Evolutionary conservation across 2,113 vertebrate genomes (phyloP).

Genomic region (Salminus brasiliensis): DNA sequence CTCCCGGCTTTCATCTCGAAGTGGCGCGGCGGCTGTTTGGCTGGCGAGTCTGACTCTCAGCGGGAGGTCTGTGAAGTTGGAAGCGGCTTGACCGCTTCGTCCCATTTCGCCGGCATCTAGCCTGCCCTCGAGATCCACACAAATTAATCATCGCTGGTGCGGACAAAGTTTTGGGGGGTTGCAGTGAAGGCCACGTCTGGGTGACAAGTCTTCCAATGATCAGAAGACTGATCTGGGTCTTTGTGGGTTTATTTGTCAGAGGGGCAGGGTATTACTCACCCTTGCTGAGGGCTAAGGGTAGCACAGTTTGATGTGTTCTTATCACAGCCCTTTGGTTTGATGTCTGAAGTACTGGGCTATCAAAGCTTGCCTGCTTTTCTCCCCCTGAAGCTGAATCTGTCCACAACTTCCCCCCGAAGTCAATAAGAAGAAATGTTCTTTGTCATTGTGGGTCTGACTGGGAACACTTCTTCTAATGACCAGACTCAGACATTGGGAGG

Average conservation of each 20-base stretch:
- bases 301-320: conserved; percentile 15
- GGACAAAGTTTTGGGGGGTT: not conserved
- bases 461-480: not conserved
- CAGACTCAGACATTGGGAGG: not conserved
- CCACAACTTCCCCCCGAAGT: not conserved
- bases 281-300: not conserved
- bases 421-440: not conserved
- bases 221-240: not conserved
- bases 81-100: conserved; percentile 5
- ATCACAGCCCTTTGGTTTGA: not conserved
- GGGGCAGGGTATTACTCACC: conserved; percentile 1
- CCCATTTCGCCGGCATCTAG: not conserved
- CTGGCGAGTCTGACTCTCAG: conserved; percentile 10
- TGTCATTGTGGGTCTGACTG: not conserved
- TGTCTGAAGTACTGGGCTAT: not conserved
- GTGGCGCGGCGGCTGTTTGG: conserved; percentile 6
- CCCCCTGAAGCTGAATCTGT: not conserved
- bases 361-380: conserved; percentile 4
- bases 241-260: conserved; percentile 22
- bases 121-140: conserved; percentile 5
- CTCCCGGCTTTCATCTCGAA: conserved; percentile 48
- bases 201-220: conserved; percentile 17
- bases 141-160: not conserved
- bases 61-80: conserved; percentile 34
- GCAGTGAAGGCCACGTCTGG: not conserved